Evolutionary conservation across 2,113 vertebrate species (phyloP), one percentile per base, ranked within the genome.

Genomic region (Corynorhinus townsendii): DNA sequence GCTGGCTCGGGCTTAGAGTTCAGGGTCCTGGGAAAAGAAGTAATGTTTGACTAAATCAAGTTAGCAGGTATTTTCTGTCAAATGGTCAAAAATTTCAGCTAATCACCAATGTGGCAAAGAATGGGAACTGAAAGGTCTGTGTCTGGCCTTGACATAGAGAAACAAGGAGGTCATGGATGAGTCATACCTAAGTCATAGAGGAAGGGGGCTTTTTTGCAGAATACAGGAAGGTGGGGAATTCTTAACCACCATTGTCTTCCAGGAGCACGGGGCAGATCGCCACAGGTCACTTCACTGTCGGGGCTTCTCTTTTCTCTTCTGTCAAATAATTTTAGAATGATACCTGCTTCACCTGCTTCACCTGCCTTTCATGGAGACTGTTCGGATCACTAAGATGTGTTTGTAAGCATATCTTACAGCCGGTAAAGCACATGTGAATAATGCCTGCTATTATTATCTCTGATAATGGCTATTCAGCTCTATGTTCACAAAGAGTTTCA

Each of bases 91-190:
- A 0, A 71, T 47, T 45, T 52, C 33, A 62, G 26, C 75, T 43
- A 16, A 88, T 62, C 35, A n/a, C 38, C 52, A 40, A 30, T 38
- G 35, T 77, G 9, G 45, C 59, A 49, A 62, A 81, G 10, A 62
- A 35, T 17, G 7, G 62, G 54, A 59, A 33, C 1, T 5, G 22
- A 26, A 82, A 28, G 45, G 12, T 62, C 88, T 75, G 15, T 54
- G 9, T 15, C 54, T 84, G 40, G 24, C 38, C 5, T 19, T 14
- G 3, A 17, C 79, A 10, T 4, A 24, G 89, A 20, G 28, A 54
- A 75, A 30, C 3, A 47, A 75, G 52, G 9, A 54, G 28, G 3
- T 52, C 49, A 8, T 20, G 6, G 0, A 1, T 11, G n/a, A 86
- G 64, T 49, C 26, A 7, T 26, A 40, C 40, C 33, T n/a, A 54